Percentiles rank a stretch among this genome's conserved stretches.
phyloP scores from a whole-genome alignment of 2,888 invertebrate species.

The Rhogogaster chlorosoma region DNA sequence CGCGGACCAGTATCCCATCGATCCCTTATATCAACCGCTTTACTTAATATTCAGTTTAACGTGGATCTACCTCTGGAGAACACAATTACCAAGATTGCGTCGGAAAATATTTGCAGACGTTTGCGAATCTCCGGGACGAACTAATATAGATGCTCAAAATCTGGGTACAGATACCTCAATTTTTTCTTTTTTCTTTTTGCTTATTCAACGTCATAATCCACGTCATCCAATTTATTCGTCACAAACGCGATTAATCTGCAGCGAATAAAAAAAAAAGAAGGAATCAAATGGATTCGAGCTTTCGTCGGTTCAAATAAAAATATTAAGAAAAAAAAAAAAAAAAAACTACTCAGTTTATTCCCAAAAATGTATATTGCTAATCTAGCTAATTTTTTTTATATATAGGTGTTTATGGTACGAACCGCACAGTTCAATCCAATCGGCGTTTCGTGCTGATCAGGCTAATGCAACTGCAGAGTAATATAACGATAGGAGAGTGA shows the following conservation, averaged over 20 bases:
- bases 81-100: constrained; percentile 24
- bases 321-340: neutral
- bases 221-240: neutral
- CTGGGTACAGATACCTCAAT: neutral
- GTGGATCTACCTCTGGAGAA: neutral
- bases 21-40: neutral
- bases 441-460: neutral
- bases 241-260: neutral
- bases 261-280: neutral
- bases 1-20: neutral
- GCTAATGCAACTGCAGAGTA: constrained; percentile 4
- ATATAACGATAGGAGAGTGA: neutral
- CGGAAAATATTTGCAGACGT: constrained; percentile 5
- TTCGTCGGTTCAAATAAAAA: neutral
- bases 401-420: neutral
- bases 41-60: constrained; percentile 12
- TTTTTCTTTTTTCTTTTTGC: neutral
- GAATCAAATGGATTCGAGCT: neutral
- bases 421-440: neutral
- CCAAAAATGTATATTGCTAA: neutral
- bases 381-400: neutral
- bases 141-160: neutral
- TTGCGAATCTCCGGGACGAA: neutral
- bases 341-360: neutral
- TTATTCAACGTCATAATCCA: neutral